Conservation (phyloP, 2,113 vertebrate genomes). For the Noturus placidus region DNA sequence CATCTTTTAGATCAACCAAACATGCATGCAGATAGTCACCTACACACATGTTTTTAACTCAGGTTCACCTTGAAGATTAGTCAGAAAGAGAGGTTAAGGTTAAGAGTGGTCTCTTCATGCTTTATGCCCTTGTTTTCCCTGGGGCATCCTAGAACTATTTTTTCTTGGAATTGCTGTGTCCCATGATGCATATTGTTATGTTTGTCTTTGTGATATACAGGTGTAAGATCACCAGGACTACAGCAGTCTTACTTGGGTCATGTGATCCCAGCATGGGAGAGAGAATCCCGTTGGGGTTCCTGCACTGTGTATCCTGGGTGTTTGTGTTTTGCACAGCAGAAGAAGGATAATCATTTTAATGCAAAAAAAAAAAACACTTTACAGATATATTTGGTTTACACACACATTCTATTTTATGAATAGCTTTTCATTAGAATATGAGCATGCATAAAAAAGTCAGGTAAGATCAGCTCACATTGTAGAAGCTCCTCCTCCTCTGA, state of each 20-base stretch:
- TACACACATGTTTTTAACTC: neutral
- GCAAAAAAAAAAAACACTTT: neutral
- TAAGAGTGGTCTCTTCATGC: neutral
- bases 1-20: neutral
- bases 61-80: neutral
- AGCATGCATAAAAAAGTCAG: neutral
- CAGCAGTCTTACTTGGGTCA: neutral
- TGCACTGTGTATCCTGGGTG: neutral
- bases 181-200: neutral
- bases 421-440: neutral
- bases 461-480: constrained; percentile 14
- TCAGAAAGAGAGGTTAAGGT: neutral
- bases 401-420: neutral
- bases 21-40: neutral
- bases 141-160: neutral
- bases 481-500: constrained; percentile 43
- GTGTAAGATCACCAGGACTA: constrained; percentile 31
- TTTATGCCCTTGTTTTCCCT: neutral
- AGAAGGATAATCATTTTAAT: neutral
- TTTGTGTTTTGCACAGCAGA: neutral
- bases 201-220: constrained; percentile 8
- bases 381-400: neutral
- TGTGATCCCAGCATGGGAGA: constrained; percentile 13
- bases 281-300: constrained; percentile 6
- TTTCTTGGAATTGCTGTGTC: constrained; percentile 25